A percentile compares a stretch with the other conserved stretches of the same genome.
Conservation (phyloP, 1,140 invertebrate species). For the Capitella teleta region DNA sequence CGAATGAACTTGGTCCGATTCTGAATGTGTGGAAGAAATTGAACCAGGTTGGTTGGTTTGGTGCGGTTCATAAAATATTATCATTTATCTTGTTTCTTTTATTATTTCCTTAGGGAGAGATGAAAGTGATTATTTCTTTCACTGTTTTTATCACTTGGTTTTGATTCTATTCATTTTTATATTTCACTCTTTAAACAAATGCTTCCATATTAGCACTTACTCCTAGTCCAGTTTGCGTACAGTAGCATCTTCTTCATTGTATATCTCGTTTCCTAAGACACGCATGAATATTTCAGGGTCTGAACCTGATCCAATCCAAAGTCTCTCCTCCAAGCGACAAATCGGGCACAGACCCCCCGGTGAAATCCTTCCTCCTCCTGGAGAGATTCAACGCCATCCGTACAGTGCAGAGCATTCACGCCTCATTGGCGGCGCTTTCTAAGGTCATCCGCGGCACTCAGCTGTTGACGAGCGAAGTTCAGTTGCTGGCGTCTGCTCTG, state of each 20-base stretch:
- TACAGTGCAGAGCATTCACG: conserved; percentile 44
- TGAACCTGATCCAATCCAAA: conserved; percentile 33
- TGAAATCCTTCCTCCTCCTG: conserved; percentile 47
- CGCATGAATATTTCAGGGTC: conserved; percentile 25
- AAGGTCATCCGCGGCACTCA: conserved; percentile 52
- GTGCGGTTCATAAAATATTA: no score
- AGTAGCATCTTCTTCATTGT: neutral
- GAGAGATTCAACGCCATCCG: conserved; percentile 49
- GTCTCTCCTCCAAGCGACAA: conserved; percentile 24
- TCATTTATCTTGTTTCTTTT: no score
- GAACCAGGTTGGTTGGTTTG: no score
- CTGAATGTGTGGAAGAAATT: conserved; percentile 67
- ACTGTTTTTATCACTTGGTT: no score
- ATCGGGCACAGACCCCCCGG: conserved; percentile 35
- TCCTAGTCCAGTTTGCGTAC: neutral
- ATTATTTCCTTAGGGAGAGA: no score
- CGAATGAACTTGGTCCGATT: conserved; percentile 53
- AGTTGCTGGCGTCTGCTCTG: conserved; percentile 47
- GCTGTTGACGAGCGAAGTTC: conserved; percentile 46
- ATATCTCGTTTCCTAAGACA: neutral
- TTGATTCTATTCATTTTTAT: no score
- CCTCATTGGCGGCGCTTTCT: conserved; percentile 50
- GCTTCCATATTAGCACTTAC: no score
- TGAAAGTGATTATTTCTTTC: no score
- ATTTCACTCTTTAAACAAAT: no score